Evolutionary conservation across 2,113 vertebrate species (phyloP).

Genomic region (Electrona antarctica): DNA sequence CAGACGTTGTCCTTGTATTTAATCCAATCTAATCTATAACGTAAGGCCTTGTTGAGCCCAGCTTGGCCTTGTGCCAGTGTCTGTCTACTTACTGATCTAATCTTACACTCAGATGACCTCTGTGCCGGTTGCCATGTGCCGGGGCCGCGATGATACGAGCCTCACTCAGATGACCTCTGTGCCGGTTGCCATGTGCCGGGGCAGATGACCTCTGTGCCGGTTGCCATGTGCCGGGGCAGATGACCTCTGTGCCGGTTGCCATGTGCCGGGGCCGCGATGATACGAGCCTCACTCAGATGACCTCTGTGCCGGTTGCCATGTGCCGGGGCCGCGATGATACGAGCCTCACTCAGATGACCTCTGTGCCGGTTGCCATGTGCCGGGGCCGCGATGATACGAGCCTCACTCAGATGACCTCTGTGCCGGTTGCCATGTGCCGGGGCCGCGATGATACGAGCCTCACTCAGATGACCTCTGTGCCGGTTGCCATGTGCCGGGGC

Average conservation of each 20-base stretch:
- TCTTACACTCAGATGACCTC: slow-evolving; percentile 29
- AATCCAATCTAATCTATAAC: slow-evolving; percentile 20
- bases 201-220: slow-evolving; percentile 17
- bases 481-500: slow-evolving; percentile 18
- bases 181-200: slow-evolving; percentile 21
- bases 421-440: slow-evolving; percentile 22
- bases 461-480: slow-evolving; percentile 39
- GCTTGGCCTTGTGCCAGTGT: slow-evolving; percentile 57
- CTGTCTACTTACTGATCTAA: slow-evolving; percentile 34
- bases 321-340: slow-evolving; percentile 10
- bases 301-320: slow-evolving; percentile 20
- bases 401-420: slow-evolving; percentile 42
- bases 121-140: slow-evolving; percentile 27
- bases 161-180: slow-evolving; percentile 41
- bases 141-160: slow-evolving; percentile 21
- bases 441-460: slow-evolving; percentile 22
- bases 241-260: slow-evolving; percentile 17
- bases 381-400: slow-evolving; percentile 18
- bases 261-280: slow-evolving; percentile 8
- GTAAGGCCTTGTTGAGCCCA: slow-evolving; percentile 63
- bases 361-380: slow-evolving; percentile 19
- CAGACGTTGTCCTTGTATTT: slow-evolving; percentile 30
- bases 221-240: slow-evolving; percentile 24
- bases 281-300: slow-evolving; percentile 48
- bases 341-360: slow-evolving; percentile 46